These are phyloP conservation scores for Drosophila funebris DNA, from an alignment of 1,140 invertebrate species.

Conservation along the genomic window DNA sequence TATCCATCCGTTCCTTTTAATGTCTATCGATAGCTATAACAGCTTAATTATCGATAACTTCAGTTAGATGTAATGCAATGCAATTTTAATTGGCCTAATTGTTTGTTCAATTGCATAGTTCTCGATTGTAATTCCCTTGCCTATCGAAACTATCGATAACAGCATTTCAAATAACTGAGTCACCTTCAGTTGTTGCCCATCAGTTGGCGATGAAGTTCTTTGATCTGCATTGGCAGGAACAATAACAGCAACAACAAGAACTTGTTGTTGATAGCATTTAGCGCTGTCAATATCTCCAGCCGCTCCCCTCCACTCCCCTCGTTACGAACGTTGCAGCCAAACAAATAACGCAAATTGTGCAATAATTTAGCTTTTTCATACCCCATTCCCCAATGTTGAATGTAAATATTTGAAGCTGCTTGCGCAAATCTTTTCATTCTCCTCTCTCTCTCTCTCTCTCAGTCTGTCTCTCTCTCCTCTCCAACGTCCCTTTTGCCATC, in stretches of 20 bases:
- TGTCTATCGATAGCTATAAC: too few relatives aligned
- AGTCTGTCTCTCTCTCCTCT: too few relatives aligned
- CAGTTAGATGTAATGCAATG: too few relatives aligned
- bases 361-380: slow-evolving; percentile 10
- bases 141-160: slow-evolving; percentile 2
- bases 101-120: too few relatives aligned
- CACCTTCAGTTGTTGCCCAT: too few relatives aligned
- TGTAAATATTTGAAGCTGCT: slow-evolving; percentile 41
- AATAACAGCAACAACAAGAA: neutral
- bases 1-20: too few relatives aligned
- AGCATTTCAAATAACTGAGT: neutral
- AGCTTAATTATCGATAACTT: too few relatives aligned
- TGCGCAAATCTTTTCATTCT: slow-evolving; percentile 21
- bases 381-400: slow-evolving; percentile 1
- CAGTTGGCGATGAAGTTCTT: slow-evolving; percentile 21
- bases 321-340: neutral
- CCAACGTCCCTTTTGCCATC: too few relatives aligned
- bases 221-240: slow-evolving; percentile 22
- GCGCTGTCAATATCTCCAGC: slow-evolving; percentile 6
- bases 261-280: neutral
- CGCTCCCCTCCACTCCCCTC: too few relatives aligned
- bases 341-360: slow-evolving; percentile 28
- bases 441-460: neutral
- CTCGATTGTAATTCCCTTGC: neutral
- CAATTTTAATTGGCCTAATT: too few relatives aligned